Percentiles rank a stretch among this genome's conserved stretches.
Evolutionary conservation across 2,113 vertebrate genomes (phyloP).

Genomic region (Nycticebus coucang): DNA sequence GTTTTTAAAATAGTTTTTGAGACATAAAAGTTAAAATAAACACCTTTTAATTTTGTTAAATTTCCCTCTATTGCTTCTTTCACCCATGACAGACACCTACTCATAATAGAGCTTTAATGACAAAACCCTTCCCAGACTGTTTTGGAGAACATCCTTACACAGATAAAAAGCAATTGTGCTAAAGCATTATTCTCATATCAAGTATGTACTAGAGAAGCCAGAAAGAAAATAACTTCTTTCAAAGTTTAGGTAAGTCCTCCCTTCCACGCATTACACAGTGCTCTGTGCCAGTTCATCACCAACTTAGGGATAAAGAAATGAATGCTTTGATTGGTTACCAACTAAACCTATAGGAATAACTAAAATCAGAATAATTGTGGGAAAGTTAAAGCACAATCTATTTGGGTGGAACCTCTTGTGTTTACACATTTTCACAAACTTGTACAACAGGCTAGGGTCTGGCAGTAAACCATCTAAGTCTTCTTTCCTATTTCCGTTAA

Average conservation of each 20-base stretch:
- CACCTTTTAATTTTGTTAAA: conserved; percentile 91
- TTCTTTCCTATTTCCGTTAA: too few relatives aligned
- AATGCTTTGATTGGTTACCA: not conserved
- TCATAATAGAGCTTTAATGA: not conserved
- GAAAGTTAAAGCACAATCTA: too few relatives aligned
- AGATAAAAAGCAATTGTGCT: conserved; percentile 56
- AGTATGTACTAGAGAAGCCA: not conserved
- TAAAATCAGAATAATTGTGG: too few relatives aligned
- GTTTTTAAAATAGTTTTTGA: conserved; percentile 30
- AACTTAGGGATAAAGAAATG: not conserved
- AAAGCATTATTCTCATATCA: conserved; percentile 38
- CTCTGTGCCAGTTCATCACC: not conserved
- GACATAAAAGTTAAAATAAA: conserved; percentile 12
- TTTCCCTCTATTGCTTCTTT: conserved; percentile 89
- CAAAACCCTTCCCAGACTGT: not conserved
- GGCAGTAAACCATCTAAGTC: too few relatives aligned
- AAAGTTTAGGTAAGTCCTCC: not conserved
- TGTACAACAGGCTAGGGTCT: too few relatives aligned
- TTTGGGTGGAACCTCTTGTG: too few relatives aligned
- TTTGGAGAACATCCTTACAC: not conserved
- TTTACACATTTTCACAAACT: too few relatives aligned
- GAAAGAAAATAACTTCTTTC: not conserved
- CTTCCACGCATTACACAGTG: not conserved
- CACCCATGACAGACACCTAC: conserved; percentile 84
- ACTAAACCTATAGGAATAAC: too few relatives aligned